These are phyloP conservation scores for Lordiphosa andalusiaca DNA, from an alignment of 2,888 invertebrate species.

Conservation along the genomic window DNA sequence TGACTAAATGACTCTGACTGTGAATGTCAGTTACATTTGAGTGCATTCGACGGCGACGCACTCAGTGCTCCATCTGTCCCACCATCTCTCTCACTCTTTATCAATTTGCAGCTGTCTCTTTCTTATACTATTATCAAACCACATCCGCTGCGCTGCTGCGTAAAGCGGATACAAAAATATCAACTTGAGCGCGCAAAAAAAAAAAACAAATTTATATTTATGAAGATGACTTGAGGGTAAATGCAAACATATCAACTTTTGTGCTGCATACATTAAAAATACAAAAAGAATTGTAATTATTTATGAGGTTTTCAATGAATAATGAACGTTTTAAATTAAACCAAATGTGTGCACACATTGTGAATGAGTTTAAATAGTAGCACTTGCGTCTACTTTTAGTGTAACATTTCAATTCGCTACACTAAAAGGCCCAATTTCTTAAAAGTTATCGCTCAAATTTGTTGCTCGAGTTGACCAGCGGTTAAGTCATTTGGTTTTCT, in stretches of 20 bases:
- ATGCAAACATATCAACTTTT: neutral
- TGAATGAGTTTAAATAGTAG: too few species aligned
- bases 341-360: too few species aligned
- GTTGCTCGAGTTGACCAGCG: too few species aligned
- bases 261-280: neutral
- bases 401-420: too few species aligned
- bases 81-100: conserved; percentile 8
- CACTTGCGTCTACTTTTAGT: too few species aligned
- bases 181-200: conserved; percentile 49
- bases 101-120: conserved; percentile 24
- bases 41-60: conserved; percentile 53
- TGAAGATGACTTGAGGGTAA: neutral
- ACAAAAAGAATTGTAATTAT: too few species aligned
- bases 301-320: too few species aligned
- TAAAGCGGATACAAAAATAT: conserved; percentile 59
- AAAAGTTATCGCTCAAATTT: too few species aligned
- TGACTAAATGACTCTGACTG: conserved; percentile 60
- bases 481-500: too few species aligned
- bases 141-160: conserved; percentile 53
- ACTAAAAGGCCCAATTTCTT: too few species aligned
- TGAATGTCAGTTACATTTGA: conserved; percentile 67
- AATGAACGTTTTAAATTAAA: too few species aligned
- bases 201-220: neutral
- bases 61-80: conserved; percentile 23
- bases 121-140: conserved; percentile 62